A percentile compares a stretch with the other conserved stretches of the same genome.
Evolutionary conservation across 1,140 invertebrate species (phyloP).

Genomic region (Gonatopus flavifemur): DNA sequence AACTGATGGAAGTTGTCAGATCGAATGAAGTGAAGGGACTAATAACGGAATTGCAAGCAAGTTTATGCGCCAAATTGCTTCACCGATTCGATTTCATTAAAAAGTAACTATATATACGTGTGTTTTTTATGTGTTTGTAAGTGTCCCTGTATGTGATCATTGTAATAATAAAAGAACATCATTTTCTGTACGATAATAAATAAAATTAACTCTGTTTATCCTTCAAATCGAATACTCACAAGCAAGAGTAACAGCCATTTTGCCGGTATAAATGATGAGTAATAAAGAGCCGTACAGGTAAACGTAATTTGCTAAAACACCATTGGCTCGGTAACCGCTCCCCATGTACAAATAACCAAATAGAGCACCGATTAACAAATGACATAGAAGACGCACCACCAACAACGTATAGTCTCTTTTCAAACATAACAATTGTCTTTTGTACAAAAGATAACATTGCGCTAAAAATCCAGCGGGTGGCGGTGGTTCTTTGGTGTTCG

Average conservation of each 20-base stretch:
- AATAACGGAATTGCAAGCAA: too few species aligned
- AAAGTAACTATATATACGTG: not conserved
- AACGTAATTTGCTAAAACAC: slow-evolving; percentile 86
- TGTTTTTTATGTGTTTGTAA: not conserved
- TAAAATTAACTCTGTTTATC: too few species aligned
- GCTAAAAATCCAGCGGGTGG: slow-evolving; percentile 48
- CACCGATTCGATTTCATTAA: too few species aligned
- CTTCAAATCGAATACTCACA: slow-evolving; percentile 70
- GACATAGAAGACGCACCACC: slow-evolving; percentile 75
- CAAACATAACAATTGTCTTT: slow-evolving; percentile 49
- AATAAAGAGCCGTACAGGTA: slow-evolving; percentile 90
- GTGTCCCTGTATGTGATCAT: not conserved
- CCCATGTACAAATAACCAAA: slow-evolving; percentile 88
- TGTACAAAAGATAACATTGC: slow-evolving; percentile 54
- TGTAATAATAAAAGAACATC: too few species aligned
- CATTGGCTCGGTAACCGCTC: slow-evolving; percentile 82
- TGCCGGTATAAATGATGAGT: slow-evolving; percentile 89
- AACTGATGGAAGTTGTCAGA: too few species aligned
- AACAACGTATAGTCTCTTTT: slow-evolving; percentile 64
- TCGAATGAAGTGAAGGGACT: too few species aligned
- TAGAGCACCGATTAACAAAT: slow-evolving; percentile 79
- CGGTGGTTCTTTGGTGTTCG: slow-evolving; percentile 27
- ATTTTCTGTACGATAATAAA: too few species aligned
- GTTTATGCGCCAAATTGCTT: too few species aligned
- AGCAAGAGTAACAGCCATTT: slow-evolving; percentile 93